Base-by-base conservation (phyloP, 2,888 invertebrate genomes). In the Microplitis deprimator region DNA sequence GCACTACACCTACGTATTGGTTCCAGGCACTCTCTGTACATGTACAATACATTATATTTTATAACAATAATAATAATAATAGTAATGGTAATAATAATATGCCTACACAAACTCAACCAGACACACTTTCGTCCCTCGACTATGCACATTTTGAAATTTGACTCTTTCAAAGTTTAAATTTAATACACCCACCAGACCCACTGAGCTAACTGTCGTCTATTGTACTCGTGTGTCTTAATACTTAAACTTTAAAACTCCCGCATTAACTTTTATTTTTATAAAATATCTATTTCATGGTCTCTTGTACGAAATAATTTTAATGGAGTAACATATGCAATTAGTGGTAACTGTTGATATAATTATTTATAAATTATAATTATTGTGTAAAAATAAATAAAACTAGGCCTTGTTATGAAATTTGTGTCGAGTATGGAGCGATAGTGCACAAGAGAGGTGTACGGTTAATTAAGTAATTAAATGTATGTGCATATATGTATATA, bases 1-100 rank as follows among this genome's bases (percentile, higher is more conserved):
- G 73, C 39, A 77, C 50, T 13, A 50, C 77, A 77, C 77, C 77
- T 77, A 77, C 73, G 60, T 70, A 60, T 20, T 20, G 38, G 29
- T 40, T 69, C 41, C 69, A 67, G 75, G n/a, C 17, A n/a, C 50
- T 70, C 38, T 17, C 20, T 29, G 6, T 39, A 39, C 38, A 6
- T 29, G 29, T 68, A 17, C 50, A 17, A 39, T 68, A 39, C 16
- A 38, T 39, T 39, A 39, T 39, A 16, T 10, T 7, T 10, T 41
- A 10, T 17, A 40, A 20, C 59, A 39, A 38, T 13, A 20, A 16
- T 29, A 73, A 64, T 40, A 16, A 62, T 20, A 62, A 16, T 1
- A 16, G n/a, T n/a, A 62, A 62, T n/a, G n/a, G 7, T 17, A 16
- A 62, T 20, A 62, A 16, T 17, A 16, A 62, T 20, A 62, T 20